Conservation (phyloP, 2,888 invertebrate genomes). For the Dolichopus griseipennis region DNA sequence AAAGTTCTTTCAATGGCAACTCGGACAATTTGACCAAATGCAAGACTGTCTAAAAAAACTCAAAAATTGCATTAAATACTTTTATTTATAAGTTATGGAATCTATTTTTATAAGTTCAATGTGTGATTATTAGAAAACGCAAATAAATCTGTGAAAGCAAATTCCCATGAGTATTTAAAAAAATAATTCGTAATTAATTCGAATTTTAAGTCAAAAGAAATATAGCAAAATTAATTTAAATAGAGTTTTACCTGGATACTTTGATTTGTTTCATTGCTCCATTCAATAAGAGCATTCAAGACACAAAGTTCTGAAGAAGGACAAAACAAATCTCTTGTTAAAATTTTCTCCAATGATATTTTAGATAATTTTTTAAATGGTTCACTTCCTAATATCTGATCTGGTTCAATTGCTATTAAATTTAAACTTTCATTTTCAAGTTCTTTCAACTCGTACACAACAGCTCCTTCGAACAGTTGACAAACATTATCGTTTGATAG, state of each 20-base stretch:
- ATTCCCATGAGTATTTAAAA: no score
- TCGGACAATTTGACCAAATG: slow-evolving; percentile 71
- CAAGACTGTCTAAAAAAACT: slow-evolving; percentile 49
- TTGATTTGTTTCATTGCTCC: slow-evolving; percentile 70
- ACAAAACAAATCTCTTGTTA: slow-evolving; percentile 86
- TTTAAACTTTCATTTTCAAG: slow-evolving; percentile 72
- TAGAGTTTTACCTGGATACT: background rate
- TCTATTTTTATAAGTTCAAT: no score
- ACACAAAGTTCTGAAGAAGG: slow-evolving; percentile 90
- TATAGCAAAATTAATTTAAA: no score
- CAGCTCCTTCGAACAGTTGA: no score
- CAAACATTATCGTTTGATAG: no score
- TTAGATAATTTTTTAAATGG: slow-evolving; percentile 76
- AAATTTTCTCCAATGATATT: slow-evolving; percentile 66
- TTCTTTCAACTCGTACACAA: slow-evolving; percentile 54
- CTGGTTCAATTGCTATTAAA: slow-evolving; percentile 85
- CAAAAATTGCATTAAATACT: no score
- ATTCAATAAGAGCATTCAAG: slow-evolving; percentile 78
- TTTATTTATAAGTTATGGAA: no score
- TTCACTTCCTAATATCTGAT: slow-evolving; percentile 73
- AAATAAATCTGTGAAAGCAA: no score
- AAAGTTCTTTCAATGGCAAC: slow-evolving; percentile 77
- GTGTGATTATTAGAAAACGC: no score
- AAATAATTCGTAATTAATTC: no score
- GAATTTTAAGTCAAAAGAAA: no score